phyloP scores from a whole-genome alignment of 2,797 vertebrate genomes.

The Spatula versicolor region DNA sequence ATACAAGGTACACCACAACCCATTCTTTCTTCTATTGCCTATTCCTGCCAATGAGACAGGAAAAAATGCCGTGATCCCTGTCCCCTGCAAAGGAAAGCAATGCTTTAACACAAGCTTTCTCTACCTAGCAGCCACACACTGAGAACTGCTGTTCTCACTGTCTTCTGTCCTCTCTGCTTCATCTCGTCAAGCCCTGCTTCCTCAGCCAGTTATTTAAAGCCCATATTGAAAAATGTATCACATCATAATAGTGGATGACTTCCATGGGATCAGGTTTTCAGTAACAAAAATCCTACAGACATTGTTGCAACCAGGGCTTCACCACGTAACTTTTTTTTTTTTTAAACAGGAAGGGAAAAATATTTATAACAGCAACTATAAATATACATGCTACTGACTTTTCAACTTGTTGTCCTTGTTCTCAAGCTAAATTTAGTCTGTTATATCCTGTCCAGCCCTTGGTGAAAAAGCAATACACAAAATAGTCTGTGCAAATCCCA shows the following conservation, averaged over 20 bases:
- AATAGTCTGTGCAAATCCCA: background rate
- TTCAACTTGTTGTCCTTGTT: slow-evolving; percentile 55
- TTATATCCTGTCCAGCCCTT: slow-evolving; percentile 30
- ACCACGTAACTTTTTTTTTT: background rate
- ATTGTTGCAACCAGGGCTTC: background rate
- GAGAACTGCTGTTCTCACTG: background rate
- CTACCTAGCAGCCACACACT: background rate
- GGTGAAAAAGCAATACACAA: background rate
- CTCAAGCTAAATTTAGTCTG: slow-evolving; percentile 57
- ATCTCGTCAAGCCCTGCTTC: background rate
- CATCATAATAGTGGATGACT: background rate
- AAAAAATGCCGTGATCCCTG: background rate
- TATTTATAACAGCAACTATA: slow-evolving; percentile 60
- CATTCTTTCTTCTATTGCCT: background rate
- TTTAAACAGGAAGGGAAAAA: slow-evolving; percentile 35
- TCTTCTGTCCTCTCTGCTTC: slow-evolving; percentile 1
- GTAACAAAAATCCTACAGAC: background rate
- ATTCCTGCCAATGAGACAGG: background rate
- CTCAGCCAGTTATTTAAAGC: slow-evolving; percentile 36
- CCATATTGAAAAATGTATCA: slow-evolving; percentile 2
- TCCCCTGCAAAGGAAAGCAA: background rate
- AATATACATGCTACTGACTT: slow-evolving; percentile 44
- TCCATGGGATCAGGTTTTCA: background rate
- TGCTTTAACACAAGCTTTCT: background rate
- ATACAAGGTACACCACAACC: background rate